These are phyloP conservation scores for Cabera pusaria DNA, from an alignment of 2,888 invertebrate genomes.

Conservation along the genomic window DNA sequence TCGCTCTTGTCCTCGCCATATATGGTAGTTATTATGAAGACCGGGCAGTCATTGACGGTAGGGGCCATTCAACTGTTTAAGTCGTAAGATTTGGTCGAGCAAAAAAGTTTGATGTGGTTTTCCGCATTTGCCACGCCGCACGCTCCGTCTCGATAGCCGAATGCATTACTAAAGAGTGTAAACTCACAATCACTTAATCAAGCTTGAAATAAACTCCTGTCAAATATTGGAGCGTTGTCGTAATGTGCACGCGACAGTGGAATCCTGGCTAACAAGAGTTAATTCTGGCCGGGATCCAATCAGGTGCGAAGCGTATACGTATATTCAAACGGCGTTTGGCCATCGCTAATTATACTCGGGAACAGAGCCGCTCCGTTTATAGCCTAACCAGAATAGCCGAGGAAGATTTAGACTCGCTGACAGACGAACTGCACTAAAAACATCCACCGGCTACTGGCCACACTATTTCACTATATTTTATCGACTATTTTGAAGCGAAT, in stretches of 20 bases:
- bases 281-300: slow-evolving; percentile 70
- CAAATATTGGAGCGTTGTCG: no score
- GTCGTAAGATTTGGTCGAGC: slow-evolving; percentile 6
- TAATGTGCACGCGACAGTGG: slow-evolving; percentile 38
- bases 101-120: slow-evolving; percentile 11
- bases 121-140: slow-evolving; percentile 7
- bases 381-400: slow-evolving; percentile 70
- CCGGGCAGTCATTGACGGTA: slow-evolving; percentile 12
- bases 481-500: no score
- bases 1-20: slow-evolving; percentile 2
- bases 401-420: slow-evolving; percentile 55
- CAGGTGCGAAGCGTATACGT: slow-evolving; percentile 69
- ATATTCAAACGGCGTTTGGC: slow-evolving; percentile 59
- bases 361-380: slow-evolving; percentile 64
- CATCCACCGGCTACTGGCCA: no score
- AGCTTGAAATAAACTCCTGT: no score
- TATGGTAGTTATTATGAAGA: slow-evolving; percentile 15
- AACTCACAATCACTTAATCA: no score
- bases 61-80: slow-evolving; percentile 12
- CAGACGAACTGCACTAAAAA: no score
- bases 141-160: no score
- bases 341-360: slow-evolving; percentile 71
- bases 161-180: no score
- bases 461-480: no score
- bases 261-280: slow-evolving; percentile 51